Evolutionary conservation across 2,113 vertebrate genomes (phyloP).

Genomic region (Oncorhynchus keta): DNA sequence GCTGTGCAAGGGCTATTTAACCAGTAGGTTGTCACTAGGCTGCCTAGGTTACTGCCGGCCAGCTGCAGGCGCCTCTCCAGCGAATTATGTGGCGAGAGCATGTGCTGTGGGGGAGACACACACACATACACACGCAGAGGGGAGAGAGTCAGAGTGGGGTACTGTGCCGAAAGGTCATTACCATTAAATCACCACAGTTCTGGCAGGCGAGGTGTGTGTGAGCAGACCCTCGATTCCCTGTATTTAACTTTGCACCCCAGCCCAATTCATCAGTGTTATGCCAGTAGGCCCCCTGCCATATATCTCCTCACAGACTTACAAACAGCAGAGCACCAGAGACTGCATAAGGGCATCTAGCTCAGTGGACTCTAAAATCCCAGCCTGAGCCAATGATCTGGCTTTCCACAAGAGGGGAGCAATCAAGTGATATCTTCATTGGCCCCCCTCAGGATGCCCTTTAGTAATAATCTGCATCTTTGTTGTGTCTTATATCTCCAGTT

Average conservation of each 20-base stretch:
- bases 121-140: no score
- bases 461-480: not conserved
- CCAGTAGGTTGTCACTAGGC: constrained; percentile 74
- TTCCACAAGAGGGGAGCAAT: no score
- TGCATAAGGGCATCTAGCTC: not conserved
- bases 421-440: no score
- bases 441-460: not conserved
- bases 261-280: not conserved
- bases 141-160: not conserved
- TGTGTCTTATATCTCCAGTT: not conserved
- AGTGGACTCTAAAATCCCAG: not conserved
- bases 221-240: not conserved
- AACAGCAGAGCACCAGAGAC: not conserved
- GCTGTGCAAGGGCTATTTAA: no score
- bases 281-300: not conserved
- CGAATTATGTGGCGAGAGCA: constrained; percentile 92
- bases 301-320: constrained; percentile 4
- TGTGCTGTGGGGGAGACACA: constrained; percentile 75
- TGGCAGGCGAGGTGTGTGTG: no score
- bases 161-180: not conserved
- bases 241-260: not conserved
- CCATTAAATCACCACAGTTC: constrained; percentile 6
- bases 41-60: constrained; percentile 88
- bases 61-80: constrained; percentile 90
- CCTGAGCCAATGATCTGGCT: not conserved